Evolutionary conservation across 2,113 vertebrate genomes (phyloP).

Genomic region (Psettodes erumei): DNA sequence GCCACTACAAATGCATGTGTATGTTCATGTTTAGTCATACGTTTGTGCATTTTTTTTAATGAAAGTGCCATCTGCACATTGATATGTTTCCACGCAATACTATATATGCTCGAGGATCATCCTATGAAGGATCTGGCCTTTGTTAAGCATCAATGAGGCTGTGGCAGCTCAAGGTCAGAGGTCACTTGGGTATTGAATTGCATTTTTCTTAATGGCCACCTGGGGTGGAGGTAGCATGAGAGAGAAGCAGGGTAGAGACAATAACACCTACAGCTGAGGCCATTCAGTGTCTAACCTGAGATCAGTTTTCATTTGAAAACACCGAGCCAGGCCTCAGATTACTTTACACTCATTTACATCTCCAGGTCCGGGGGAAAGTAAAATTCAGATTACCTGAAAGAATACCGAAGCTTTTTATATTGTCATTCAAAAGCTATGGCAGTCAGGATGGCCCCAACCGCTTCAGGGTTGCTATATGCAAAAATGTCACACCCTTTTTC

Average conservation of each 20-base stretch:
- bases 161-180: conserved; percentile 28
- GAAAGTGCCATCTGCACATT: background rate
- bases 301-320: conserved; percentile 6
- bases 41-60: background rate
- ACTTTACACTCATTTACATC: conserved; percentile 23
- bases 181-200: conserved; percentile 25
- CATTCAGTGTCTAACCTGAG: background rate
- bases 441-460: background rate
- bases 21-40: background rate
- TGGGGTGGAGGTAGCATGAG: conserved; percentile 5
- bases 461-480: background rate
- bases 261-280: background rate
- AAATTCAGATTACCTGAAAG: background rate
- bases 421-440: background rate
- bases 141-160: conserved; percentile 17
- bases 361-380: background rate
- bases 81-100: background rate
- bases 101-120: background rate
- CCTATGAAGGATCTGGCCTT: background rate
- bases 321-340: conserved; percentile 7
- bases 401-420: background rate
- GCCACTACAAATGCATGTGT: background rate
- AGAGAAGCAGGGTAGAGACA: background rate
- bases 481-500: background rate
- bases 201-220: conserved; percentile 31